Conservation (phyloP, 2,888 invertebrate species). For the Cryptophagus acutangulus region DNA sequence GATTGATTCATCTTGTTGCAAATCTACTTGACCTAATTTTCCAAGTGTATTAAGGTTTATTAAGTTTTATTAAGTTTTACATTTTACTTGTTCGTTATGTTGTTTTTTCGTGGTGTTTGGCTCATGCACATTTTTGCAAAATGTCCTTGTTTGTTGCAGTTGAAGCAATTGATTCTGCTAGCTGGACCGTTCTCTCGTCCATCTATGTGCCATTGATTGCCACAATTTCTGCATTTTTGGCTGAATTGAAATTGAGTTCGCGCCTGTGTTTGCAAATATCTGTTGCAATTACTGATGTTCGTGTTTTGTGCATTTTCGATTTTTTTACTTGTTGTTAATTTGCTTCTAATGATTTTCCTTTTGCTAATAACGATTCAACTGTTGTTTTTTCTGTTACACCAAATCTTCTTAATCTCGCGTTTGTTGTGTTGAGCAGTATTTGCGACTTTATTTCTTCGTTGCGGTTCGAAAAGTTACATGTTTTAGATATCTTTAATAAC, state of each 20-base stretch:
- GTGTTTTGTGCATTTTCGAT: not conserved
- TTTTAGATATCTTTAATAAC: not conserved
- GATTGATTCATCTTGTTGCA: too few species aligned
- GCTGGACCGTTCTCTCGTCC: not conserved
- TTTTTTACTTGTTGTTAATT: not conserved
- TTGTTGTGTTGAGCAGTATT: not conserved
- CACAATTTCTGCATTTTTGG: not conserved
- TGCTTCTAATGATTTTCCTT: constrained; percentile 1
- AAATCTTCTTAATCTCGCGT: constrained; percentile 1
- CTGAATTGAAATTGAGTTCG: too few species aligned
- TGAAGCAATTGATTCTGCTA: not conserved
- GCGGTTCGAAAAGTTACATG: not conserved
- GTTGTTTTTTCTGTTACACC: constrained; percentile 1
- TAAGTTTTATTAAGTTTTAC: too few species aligned
- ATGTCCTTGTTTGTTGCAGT: not conserved
- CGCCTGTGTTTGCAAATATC: too few species aligned
- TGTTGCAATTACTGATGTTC: constrained; percentile 2
- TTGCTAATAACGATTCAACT: not conserved
- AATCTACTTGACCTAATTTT: too few species aligned
- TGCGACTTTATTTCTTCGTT: not conserved
- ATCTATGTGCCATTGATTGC: not conserved
- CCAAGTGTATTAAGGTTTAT: too few species aligned
- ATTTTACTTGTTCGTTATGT: not conserved
- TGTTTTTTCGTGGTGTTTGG: not conserved
- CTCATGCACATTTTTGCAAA: not conserved